These are phyloP conservation scores for Octonoba sinensis DNA, from an alignment of 2,888 invertebrate genomes.

Conservation along the genomic window DNA sequence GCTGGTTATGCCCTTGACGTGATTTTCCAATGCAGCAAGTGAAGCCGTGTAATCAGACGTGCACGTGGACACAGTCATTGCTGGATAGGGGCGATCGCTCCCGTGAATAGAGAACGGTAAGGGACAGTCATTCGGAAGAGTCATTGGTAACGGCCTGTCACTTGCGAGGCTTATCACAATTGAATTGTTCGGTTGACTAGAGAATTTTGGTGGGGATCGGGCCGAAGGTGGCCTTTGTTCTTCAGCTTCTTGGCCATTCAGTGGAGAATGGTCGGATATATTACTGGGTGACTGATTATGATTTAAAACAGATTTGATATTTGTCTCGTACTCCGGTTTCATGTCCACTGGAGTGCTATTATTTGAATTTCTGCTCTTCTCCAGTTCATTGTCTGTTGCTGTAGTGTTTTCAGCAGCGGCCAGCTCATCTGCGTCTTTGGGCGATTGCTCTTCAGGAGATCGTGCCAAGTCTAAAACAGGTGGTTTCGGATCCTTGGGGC, in stretches of 20 bases:
- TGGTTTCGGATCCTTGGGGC: constrained; percentile 29
- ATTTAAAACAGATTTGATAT: constrained; percentile 13
- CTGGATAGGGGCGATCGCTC: constrained; percentile 41
- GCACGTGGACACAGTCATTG: constrained; percentile 39
- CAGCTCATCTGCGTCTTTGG: constrained; percentile 3
- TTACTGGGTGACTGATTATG: constrained; percentile 18
- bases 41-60: constrained; percentile 76
- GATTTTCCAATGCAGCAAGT: constrained; percentile 83
- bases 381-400: neutral
- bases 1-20: constrained; percentile 81
- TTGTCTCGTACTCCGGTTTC: neutral
- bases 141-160: constrained; percentile 57
- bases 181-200: constrained; percentile 30
- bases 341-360: constrained; percentile 8
- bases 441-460: constrained; percentile 9
- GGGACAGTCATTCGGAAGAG: constrained; percentile 51
- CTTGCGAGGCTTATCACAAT: constrained; percentile 43
- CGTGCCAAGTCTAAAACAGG: constrained; percentile 24
- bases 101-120: constrained; percentile 38
- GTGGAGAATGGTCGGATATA: neutral
- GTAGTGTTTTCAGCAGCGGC: constrained; percentile 16
- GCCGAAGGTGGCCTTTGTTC: neutral
- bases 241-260: constrained; percentile 1
- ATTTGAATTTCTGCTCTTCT: constrained; percentile 14
- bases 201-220: constrained; percentile 29